Evolutionary conservation across 2,888 invertebrate genomes (phyloP).

Genomic region (Diplazon laetatorius): DNA sequence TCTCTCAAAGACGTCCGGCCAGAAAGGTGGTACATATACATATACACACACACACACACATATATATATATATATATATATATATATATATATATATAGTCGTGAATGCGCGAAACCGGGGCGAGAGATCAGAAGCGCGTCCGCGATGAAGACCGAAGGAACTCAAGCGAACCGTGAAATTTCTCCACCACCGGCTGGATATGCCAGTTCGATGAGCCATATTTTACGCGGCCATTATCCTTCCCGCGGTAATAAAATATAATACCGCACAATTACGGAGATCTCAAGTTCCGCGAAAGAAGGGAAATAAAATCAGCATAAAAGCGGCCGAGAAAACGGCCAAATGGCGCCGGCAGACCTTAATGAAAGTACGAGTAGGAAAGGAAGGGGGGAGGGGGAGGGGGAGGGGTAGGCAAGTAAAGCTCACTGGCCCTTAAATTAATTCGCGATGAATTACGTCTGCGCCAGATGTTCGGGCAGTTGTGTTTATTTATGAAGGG

Average conservation of each 20-base stretch:
- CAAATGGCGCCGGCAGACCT: constrained; percentile 81
- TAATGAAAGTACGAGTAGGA: constrained; percentile 81
- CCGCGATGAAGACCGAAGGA: constrained; percentile 33
- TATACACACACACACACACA: no score
- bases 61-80: no score
- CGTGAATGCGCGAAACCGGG: constrained; percentile 32
- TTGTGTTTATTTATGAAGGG: constrained; percentile 83
- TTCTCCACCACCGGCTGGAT: constrained; percentile 67
- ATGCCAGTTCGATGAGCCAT: constrained; percentile 76
- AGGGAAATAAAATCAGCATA: constrained; percentile 82
- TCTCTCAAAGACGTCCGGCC: constrained; percentile 3
- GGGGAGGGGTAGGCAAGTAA: no score
- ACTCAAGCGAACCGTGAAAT: constrained; percentile 69
- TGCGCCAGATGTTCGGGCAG: constrained; percentile 82
- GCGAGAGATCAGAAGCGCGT: constrained; percentile 32
- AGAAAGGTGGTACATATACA: no score
- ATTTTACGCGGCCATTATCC: constrained; percentile 78
- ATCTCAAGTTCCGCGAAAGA: constrained; percentile 81
- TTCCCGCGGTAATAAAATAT: constrained; percentile 76
- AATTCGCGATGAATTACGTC: constrained; percentile 83
- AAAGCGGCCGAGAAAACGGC: constrained; percentile 75
- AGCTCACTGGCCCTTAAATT: constrained; percentile 79
- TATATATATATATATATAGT: constrained; percentile 12
- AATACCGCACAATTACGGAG: constrained; percentile 81
- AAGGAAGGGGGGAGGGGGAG: no score